Evolutionary conservation across 2,797 vertebrate genomes (phyloP), one percentile per base, ranked within the genome.

Genomic region (Cossypha caffra): DNA sequence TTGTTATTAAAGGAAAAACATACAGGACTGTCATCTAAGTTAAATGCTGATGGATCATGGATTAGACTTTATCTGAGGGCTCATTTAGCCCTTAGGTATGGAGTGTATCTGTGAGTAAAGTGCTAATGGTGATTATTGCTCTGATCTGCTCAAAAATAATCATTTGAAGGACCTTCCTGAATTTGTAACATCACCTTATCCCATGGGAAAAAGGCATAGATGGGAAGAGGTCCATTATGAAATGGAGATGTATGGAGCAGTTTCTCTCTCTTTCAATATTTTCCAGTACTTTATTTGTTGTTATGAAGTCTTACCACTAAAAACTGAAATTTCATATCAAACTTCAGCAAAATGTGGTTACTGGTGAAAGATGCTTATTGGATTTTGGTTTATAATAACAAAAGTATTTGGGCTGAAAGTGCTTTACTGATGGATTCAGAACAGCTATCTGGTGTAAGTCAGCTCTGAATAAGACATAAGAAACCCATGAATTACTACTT

Each of bases 91-190:
- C 79, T 71, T 72, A 80, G 77, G 50, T 92, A 64, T 16, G 72
- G 50, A 63, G 10, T 74, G 11, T 47, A 73, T 89, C 59, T 2
- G 0, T 79, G 64, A 90, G 31, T 93, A 66, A 28, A 83, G 33
- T 64, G 48, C 68, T 88, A 68, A 78, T 68, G 74, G 66, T 86
- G 40, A 78, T 19, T 86, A 58, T 87, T 90, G n/a, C 51, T 83
- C 48, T 87, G 94, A 93, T 88, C 90, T 90, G 55, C 95, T 83
- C 48, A 87, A 59, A 95, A 93, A 82, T 86, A 87, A 63, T 80
- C 89, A 91, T 86, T 80, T 86, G 92, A 91, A 93, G 62, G 62
- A 72, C 63, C 47, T 86, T 89, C 72, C 73, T 94, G 77, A 88
- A 79, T 72, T 50, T 71, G 28, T 33, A 79, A 24, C n/a, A 18